These are phyloP conservation scores for Caenorhabditis sp. DNA, from an alignment of 2,888 invertebrate species.

Conservation along the genomic window DNA sequence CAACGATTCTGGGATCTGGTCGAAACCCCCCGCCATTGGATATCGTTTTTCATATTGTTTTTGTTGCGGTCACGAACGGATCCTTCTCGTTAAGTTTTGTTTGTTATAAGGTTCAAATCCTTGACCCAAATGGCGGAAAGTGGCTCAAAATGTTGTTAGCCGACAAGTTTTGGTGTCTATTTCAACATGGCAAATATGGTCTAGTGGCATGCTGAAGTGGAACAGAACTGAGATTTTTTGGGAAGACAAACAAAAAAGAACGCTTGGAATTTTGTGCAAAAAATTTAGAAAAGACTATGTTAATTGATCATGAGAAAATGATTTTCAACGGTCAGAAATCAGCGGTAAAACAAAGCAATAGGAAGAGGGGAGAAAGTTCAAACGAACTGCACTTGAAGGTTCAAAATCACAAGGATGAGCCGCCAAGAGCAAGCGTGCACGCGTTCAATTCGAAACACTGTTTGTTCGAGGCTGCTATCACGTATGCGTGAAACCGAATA, in stretches of 20 bases:
- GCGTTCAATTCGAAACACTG: conserved; percentile 40
- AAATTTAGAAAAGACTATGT: no score
- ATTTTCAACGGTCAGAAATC: not conserved
- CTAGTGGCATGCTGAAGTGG: no score
- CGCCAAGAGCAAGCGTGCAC: conserved; percentile 48
- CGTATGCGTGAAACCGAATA: conserved; percentile 63
- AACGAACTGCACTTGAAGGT: conserved; percentile 22
- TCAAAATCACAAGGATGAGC: conserved; percentile 54
- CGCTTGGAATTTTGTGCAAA: not conserved
- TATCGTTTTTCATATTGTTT: conserved; percentile 27
- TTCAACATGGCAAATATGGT: conserved; percentile 2
- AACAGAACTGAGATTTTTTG: not conserved
- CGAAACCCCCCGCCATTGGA: not conserved
- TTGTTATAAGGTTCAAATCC: not conserved
- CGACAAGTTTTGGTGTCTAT: not conserved
- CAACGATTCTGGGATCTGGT: conserved; percentile 1
- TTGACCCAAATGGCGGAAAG: not conserved
- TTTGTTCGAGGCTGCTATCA: conserved; percentile 56
- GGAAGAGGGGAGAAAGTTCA: not conserved
- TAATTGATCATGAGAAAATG: not conserved
- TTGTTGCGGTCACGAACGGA: conserved; percentile 20
- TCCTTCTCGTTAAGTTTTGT: not conserved
- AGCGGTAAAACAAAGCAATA: not conserved
- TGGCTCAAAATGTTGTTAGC: not conserved
- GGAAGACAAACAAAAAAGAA: not conserved